These are phyloP conservation scores for Dicranocentrus wangi DNA, from an alignment of 2,888 invertebrate genomes.

Conservation along the genomic window DNA sequence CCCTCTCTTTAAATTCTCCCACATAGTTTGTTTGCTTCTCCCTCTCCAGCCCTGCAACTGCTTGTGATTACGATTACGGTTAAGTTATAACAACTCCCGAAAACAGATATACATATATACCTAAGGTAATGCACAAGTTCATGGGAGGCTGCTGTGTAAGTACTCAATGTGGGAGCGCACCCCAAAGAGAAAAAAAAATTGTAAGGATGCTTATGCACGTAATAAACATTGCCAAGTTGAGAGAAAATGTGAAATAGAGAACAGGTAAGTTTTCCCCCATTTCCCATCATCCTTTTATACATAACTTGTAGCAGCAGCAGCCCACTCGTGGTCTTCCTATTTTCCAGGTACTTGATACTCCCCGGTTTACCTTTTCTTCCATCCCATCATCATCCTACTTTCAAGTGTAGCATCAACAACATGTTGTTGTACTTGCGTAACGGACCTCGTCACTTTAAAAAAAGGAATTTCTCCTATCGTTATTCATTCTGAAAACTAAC, in stretches of 20 bases:
- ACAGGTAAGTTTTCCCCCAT: slow-evolving; percentile 43
- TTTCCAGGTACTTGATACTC: no score
- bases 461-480: slow-evolving; percentile 10
- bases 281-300: slow-evolving; percentile 21
- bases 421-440: slow-evolving; percentile 14
- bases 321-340: slow-evolving; percentile 41
- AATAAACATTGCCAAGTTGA: slow-evolving; percentile 60
- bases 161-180: slow-evolving; percentile 1
- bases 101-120: not conserved
- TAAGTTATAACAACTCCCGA: not conserved
- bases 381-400: not conserved
- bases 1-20: slow-evolving; percentile 37
- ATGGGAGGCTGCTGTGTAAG: not conserved
- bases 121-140: not conserved
- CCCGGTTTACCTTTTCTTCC: not conserved
- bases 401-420: slow-evolving; percentile 24
- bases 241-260: slow-evolving; percentile 52
- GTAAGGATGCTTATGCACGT: slow-evolving; percentile 40
- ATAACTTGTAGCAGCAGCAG: slow-evolving; percentile 60
- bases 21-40: slow-evolving; percentile 4
- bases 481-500: slow-evolving; percentile 30
- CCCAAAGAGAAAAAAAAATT: slow-evolving; percentile 8
- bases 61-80: slow-evolving; percentile 20
- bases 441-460: slow-evolving; percentile 5
- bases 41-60: not conserved